These are phyloP conservation scores for Hemibagrus guttatus DNA, from an alignment of 2,797 vertebrate species.

Conservation along the genomic window DNA sequence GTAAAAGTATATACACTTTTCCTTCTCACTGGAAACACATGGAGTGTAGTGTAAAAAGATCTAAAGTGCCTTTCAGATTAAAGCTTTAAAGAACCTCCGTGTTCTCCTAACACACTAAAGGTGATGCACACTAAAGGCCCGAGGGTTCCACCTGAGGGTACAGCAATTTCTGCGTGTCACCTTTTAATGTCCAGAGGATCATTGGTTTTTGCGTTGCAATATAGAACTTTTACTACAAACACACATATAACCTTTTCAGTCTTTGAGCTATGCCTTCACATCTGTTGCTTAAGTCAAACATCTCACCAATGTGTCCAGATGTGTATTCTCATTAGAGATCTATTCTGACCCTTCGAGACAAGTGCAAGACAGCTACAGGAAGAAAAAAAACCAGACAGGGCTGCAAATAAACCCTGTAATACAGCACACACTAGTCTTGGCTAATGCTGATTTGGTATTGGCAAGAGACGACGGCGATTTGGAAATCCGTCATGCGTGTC, in stretches of 20 bases:
- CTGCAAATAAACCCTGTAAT: not conserved
- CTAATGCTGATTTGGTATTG: constrained; percentile 17
- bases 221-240: not conserved
- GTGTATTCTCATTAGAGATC: constrained; percentile 12
- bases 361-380: not conserved
- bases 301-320: constrained; percentile 11
- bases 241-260: not conserved
- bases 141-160: not conserved
- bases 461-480: constrained; percentile 28
- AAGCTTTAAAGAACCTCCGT: not conserved
- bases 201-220: not conserved
- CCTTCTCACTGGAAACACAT: not conserved
- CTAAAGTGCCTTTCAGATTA: not conserved
- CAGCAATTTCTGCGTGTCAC: not conserved
- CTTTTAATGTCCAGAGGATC: not conserved
- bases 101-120: not conserved
- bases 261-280: not conserved
- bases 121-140: not conserved
- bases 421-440: not conserved
- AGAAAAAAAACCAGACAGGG: not conserved
- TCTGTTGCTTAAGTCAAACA: constrained; percentile 2
- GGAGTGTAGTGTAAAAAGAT: not conserved
- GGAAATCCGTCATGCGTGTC: constrained; percentile 21
- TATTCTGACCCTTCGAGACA: not conserved
- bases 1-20: not conserved